Base-by-base conservation (phyloP, 2,797 vertebrate species). In the Pempheris klunzingeri region DNA sequence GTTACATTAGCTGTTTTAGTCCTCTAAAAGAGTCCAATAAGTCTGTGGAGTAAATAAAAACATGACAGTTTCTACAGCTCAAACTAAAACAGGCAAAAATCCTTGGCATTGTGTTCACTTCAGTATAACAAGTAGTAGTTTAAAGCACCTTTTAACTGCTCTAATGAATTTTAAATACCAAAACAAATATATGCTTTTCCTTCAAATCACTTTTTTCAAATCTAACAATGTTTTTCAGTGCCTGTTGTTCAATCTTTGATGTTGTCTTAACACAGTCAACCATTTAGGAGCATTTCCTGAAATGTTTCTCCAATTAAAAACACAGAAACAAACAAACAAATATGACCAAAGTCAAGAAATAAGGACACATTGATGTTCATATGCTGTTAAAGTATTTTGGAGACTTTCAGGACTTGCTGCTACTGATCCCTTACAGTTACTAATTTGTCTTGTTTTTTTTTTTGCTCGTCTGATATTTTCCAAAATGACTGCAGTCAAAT, bases 381-480 rank as follows among this genome's bases (percentile, higher is more conserved):
- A n/a, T n/a, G n/a, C n/a, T n/a, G n/a, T n/a, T n/a, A n/a, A n/a
- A n/a, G n/a, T n/a, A n/a, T n/a, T n/a, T n/a, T n/a, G n/a, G 26
- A 62, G 2, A 24, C 22, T 3, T 22, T 43, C 1, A n/a, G n/a
- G n/a, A 54, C 4, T 3, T 30, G 49, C 1, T 32, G 7, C 24
- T 41, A 4, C 22, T 34, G 1, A 6, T 20, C 24, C 53, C 10
- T 32, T 6, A 32, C 26, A 24, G n/a, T 15, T 26, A 0, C 1
- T 41, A 0, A 24, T 38, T 41, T 0, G 0, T 5, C 0, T 24
- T n/a, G 12, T 12, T 39, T 65, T 32, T n/a, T 12, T 39, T 65
- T 69, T 4, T 78, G 6, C 34, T 50, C 24, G 14, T 2, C 67
- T 81, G 83, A 1, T 59, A 1, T 77, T 75, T 58, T 50, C 15